Conservation (phyloP, 1,140 invertebrate genomes). For the Microvelia longipes region DNA sequence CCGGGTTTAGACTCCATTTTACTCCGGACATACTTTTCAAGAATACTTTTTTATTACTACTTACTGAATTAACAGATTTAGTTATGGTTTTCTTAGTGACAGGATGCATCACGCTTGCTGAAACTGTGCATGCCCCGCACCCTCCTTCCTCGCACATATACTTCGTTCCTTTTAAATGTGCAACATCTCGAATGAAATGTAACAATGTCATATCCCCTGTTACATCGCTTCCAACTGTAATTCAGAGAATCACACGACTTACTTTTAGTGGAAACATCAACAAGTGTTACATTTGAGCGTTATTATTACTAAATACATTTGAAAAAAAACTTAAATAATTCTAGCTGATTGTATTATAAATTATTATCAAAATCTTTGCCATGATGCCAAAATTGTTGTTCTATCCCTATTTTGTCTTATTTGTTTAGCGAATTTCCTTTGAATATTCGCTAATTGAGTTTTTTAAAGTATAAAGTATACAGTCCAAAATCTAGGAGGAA, state of each 20-base stretch:
- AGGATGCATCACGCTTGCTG: conserved; percentile 38
- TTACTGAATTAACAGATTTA: conserved; percentile 50
- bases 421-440: too few species aligned
- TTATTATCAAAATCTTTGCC: background rate
- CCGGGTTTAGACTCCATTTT: too few species aligned
- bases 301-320: background rate
- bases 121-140: conserved; percentile 64
- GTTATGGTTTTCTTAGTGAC: conserved; percentile 35
- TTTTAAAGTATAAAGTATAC: too few species aligned
- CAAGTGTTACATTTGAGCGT: background rate
- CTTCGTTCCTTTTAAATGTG: conserved; percentile 30
- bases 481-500: too few species aligned
- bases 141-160: conserved; percentile 33
- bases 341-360: background rate
- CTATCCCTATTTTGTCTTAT: background rate
- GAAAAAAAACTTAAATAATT: background rate
- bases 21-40: too few species aligned
- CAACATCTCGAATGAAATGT: conserved; percentile 24
- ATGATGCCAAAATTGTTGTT: background rate
- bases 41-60: too few species aligned
- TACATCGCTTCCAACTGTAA: background rate
- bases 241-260: background rate
- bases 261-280: too few species aligned
- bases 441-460: too few species aligned
- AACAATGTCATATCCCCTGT: conserved; percentile 12